Evolutionary conservation across 2,888 invertebrate species (phyloP).

Genomic region (Pristionchus arcanus): DNA sequence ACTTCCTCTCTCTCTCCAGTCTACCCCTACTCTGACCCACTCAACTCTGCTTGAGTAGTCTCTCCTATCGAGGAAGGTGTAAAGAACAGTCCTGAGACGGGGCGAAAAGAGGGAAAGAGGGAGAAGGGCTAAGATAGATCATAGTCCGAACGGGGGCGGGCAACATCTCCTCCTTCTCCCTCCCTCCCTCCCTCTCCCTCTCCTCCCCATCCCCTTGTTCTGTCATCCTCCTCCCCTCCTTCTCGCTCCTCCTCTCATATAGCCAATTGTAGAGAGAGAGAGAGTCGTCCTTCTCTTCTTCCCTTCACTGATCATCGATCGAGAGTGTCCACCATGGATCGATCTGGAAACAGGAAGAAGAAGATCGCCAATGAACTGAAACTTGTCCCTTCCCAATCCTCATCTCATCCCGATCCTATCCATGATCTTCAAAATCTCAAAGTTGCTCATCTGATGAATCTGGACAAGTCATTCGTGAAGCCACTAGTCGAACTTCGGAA

Average conservation of each 20-base stretch:
- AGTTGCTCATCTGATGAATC: too few species aligned
- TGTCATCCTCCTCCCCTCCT: neutral
- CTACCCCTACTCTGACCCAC: neutral
- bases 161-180: neutral
- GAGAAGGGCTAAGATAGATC: neutral
- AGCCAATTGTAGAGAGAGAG: neutral
- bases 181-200: neutral
- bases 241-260: neutral
- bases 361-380: neutral
- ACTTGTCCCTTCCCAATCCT: neutral
- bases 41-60: neutral
- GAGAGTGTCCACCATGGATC: neutral
- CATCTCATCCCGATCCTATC: neutral
- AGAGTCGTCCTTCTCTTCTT: neutral
- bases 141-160: neutral
- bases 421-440: neutral
- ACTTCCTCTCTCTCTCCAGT: neutral
- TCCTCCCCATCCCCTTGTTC: constrained; percentile 11
- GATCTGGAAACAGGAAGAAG: neutral
- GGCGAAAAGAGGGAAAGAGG: neutral
- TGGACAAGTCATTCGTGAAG: too few species aligned
- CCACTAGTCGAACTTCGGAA: too few species aligned
- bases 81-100: constrained; percentile 11
- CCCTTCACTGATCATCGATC: constrained; percentile 1
- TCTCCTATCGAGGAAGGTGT: neutral